Percentiles rank a stretch among this genome's conserved stretches.
These are phyloP conservation scores for Dermatemys mawii DNA, from an alignment of 2,113 vertebrate species.

Conservation along the genomic window DNA sequence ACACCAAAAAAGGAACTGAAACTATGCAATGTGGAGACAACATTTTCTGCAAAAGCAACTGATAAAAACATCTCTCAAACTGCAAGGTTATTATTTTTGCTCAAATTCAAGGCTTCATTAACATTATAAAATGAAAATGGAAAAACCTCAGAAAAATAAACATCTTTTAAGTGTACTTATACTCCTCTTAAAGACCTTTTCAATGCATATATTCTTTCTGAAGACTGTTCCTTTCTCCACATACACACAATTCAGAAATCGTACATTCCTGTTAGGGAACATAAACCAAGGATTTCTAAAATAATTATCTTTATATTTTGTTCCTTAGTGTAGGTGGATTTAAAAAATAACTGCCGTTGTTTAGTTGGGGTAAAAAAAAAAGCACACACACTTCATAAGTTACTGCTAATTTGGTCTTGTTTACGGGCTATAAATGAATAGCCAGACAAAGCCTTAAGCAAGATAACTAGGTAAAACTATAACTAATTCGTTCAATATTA, in stretches of 20 bases:
- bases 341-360: fast-evolving
- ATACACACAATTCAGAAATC: background rate
- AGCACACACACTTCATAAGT: background rate
- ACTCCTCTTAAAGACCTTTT: background rate
- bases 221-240: background rate
- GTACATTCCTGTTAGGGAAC: background rate
- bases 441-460: background rate
- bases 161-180: constrained; percentile 25
- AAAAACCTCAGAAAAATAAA: constrained; percentile 9
- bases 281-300: background rate
- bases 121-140: constrained; percentile 5
- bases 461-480: background rate
- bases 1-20: constrained; percentile 70
- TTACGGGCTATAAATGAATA: background rate
- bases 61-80: background rate
- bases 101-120: constrained; percentile 17
- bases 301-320: background rate
- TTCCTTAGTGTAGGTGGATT: background rate
- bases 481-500: background rate
- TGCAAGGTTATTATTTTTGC: background rate
- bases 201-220: background rate
- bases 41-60: constrained; percentile 43
- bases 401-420: background rate
- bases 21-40: background rate
- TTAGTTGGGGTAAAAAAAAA: background rate